Evolutionary conservation across 1,140 invertebrate genomes (phyloP).

Genomic region (Drosophila nebulosa): DNA sequence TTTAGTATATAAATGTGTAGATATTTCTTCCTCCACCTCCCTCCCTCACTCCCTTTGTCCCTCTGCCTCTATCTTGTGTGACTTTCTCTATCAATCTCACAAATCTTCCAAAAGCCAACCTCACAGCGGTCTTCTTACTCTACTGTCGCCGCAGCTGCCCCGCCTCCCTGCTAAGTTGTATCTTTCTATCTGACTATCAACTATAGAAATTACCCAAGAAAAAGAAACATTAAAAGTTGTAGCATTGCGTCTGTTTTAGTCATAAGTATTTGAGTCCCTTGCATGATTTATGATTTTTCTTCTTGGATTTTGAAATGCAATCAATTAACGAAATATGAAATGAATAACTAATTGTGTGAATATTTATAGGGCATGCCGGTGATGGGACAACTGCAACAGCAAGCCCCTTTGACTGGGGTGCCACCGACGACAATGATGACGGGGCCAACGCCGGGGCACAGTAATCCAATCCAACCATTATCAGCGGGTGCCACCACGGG

Average conservation of each 20-base stretch:
- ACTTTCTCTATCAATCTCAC: background rate
- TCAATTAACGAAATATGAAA: background rate
- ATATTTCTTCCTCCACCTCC: background rate
- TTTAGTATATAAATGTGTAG: background rate
- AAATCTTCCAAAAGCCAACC: background rate
- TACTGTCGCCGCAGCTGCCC: background rate
- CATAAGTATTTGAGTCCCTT: constrained; percentile 34
- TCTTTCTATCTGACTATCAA: background rate
- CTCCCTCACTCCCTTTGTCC: background rate
- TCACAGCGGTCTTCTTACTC: background rate
- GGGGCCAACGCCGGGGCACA: constrained; percentile 73
- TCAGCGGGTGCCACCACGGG: constrained; percentile 35
- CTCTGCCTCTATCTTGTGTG: constrained; percentile 1
- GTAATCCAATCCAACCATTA: constrained; percentile 47
- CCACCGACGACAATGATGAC: constrained; percentile 79
- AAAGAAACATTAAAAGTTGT: constrained; percentile 24
- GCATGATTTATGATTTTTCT: constrained; percentile 41
- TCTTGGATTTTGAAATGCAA: background rate
- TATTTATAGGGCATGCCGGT: constrained; percentile 79
- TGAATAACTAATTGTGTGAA: background rate
- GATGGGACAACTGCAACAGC: constrained; percentile 74
- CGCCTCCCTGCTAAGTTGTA: background rate
- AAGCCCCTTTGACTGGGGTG: constrained; percentile 80
- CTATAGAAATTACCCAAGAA: constrained; percentile 1
- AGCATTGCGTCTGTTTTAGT: constrained; percentile 54